Base-by-base conservation (phyloP, 2,888 invertebrate species). In the Aleiodes alternator region DNA sequence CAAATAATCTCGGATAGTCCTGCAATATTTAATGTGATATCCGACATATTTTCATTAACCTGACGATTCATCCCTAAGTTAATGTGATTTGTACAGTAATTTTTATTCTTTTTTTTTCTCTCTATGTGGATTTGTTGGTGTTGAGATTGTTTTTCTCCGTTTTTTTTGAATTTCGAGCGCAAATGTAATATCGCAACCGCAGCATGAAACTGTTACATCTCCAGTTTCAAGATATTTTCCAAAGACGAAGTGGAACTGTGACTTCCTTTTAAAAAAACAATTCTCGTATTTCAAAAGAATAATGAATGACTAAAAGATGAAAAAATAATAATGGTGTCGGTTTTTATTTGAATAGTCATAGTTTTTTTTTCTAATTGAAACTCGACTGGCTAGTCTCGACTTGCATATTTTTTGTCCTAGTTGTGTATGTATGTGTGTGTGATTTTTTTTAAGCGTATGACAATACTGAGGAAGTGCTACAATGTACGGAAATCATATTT, bases 381-480 rank as follows among this genome's bases (percentile, higher is more conserved):
- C 14, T 55, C 55, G 14, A n/a, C n/a, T n/a, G n/a, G n/a, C n/a
- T n/a, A n/a, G n/a, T n/a, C 14, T 55, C 55, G 14, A 66, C 5
- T 12, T 50, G 23, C 23, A 66, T 66, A 50, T 23, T 1, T 23
- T 48, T 31, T 11, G 16, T 29, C 23, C 51, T 68, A 7, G 51
- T 48, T 61, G 14, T n/a, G 31, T 16, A 2, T 68, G 12, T 11
- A 4, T 48, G 29, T 66, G 16, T 68, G n/a, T 2, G 12, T 50
- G 51, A 31, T n/a, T 50, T 55, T 55, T 53, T 69, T 12, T 16
- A 8, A 31, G 43, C 38, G 34, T 23, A 12, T 68, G n/a, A 68
- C 64, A 56, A 55, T 64, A 51, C 12, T 23, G 12, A 64, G 69
- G 59, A 53, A 69, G 59, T 64, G 43, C 55, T 34, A 31, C 31